Evolutionary conservation across 2,113 vertebrate genomes (phyloP).

Genomic region (Epinephelus lanceolatus): DNA sequence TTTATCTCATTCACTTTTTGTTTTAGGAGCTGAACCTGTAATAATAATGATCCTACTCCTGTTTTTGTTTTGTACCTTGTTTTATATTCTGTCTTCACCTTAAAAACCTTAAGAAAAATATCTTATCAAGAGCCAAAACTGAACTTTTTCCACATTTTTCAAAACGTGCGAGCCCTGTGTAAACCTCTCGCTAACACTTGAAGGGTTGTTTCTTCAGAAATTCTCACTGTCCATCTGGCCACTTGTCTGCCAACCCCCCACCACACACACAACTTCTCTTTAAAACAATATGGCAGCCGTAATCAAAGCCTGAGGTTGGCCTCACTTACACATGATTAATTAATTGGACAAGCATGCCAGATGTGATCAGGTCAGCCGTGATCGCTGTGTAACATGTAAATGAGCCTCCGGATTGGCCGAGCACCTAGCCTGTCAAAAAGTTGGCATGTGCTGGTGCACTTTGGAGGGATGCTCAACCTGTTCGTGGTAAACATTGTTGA

Average conservation of each 20-base stretch:
- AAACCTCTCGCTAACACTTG: background rate
- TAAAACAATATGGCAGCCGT: slow-evolving; percentile 70
- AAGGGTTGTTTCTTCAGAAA: slow-evolving; percentile 15
- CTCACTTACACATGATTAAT: slow-evolving; percentile 73
- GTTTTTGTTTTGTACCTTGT: background rate
- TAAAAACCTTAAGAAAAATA: background rate
- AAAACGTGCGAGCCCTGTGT: background rate
- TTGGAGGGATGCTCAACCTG: slow-evolving; percentile 73
- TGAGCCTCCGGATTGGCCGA: slow-evolving; percentile 61
- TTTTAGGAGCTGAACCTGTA: background rate
- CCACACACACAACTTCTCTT: slow-evolving; percentile 30
- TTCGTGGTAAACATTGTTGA: slow-evolving; percentile 74
- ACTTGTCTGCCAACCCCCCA: slow-evolving; percentile 37
- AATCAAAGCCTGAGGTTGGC: slow-evolving; percentile 68
- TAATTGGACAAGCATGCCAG: slow-evolving; percentile 74
- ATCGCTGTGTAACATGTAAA: slow-evolving; percentile 70
- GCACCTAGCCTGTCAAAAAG: slow-evolving; percentile 62
- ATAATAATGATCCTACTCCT: background rate
- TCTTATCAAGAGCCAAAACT: background rate
- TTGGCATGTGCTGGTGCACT: slow-evolving; percentile 69
- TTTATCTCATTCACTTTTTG: no score
- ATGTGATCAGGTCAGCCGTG: slow-evolving; percentile 73
- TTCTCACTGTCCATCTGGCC: slow-evolving; percentile 32
- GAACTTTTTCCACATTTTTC: background rate
- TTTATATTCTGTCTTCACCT: background rate